These are phyloP conservation scores for Panurus biarmicus DNA, from an alignment of 2,113 vertebrate genomes.

Conservation along the genomic window DNA sequence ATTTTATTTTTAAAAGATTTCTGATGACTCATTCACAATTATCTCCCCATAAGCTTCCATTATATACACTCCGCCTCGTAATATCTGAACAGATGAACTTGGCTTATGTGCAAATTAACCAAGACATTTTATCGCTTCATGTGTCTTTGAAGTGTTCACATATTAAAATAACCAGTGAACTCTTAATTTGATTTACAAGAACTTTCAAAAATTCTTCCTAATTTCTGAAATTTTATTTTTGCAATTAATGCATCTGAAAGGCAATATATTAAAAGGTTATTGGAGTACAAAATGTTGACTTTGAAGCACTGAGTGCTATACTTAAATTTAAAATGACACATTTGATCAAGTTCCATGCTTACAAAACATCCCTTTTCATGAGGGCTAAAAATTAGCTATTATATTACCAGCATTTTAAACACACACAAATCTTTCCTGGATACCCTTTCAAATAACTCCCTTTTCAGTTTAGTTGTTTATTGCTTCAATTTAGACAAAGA, in stretches of 20 bases:
- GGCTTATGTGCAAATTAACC: neutral
- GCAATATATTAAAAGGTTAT: neutral
- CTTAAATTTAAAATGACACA: neutral
- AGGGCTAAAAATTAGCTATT: neutral
- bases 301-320: neutral
- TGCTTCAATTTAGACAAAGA: neutral
- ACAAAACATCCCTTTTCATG: neutral
- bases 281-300: neutral
- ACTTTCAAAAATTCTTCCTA: neutral
- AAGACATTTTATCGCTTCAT: neutral
- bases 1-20: conserved; percentile 29
- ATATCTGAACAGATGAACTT: conserved; percentile 32
- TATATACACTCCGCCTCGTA: neutral
- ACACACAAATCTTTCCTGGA: neutral
- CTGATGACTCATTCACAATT: conserved; percentile 41
- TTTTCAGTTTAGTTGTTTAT: neutral
- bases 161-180: neutral
- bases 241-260: neutral
- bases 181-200: neutral
- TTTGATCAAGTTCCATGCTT: neutral
- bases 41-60: conserved; percentile 3
- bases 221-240: neutral
- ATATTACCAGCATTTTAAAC: neutral
- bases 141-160: neutral
- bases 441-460: neutral